phyloP scores from a whole-genome alignment of 2,888 invertebrate genomes.

The Meganola albula region DNA sequence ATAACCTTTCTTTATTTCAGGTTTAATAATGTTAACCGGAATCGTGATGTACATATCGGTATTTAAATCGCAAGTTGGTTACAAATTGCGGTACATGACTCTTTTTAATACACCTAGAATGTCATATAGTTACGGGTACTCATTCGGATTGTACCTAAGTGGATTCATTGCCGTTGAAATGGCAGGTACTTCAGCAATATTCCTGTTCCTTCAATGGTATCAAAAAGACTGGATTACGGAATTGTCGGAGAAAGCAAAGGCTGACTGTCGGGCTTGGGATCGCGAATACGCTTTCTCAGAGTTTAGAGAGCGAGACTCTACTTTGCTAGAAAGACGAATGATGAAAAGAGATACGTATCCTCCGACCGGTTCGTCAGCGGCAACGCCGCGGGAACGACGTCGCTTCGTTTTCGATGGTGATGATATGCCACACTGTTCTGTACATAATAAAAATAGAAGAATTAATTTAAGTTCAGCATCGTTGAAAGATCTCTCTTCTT shows the following conservation, averaged over 20 bases:
- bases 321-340: slow-evolving; percentile 62
- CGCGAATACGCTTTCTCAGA: slow-evolving; percentile 71
- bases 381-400: slow-evolving; percentile 74
- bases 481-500: slow-evolving; percentile 76
- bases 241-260: slow-evolving; percentile 68
- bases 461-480: slow-evolving; percentile 75
- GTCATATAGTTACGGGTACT: slow-evolving; percentile 92
- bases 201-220: slow-evolving; percentile 90
- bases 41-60: slow-evolving; percentile 96
- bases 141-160: slow-evolving; percentile 89
- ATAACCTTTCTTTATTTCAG: slow-evolving; percentile 72
- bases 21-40: slow-evolving; percentile 92
- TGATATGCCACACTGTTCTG: slow-evolving; percentile 73
- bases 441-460: slow-evolving; percentile 72
- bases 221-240: slow-evolving; percentile 81
- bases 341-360: slow-evolving; percentile 70
- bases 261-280: slow-evolving; percentile 69
- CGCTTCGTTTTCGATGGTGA: slow-evolving; percentile 82
- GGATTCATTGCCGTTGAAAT: slow-evolving; percentile 91
- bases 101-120: slow-evolving; percentile 87
- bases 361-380: slow-evolving; percentile 60
- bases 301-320: slow-evolving; percentile 65
- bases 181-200: slow-evolving; percentile 91
- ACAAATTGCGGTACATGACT: slow-evolving; percentile 89
- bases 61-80: slow-evolving; percentile 93